Conservation (phyloP, 2,113 vertebrate species). For the Ammodytes dubius region DNA sequence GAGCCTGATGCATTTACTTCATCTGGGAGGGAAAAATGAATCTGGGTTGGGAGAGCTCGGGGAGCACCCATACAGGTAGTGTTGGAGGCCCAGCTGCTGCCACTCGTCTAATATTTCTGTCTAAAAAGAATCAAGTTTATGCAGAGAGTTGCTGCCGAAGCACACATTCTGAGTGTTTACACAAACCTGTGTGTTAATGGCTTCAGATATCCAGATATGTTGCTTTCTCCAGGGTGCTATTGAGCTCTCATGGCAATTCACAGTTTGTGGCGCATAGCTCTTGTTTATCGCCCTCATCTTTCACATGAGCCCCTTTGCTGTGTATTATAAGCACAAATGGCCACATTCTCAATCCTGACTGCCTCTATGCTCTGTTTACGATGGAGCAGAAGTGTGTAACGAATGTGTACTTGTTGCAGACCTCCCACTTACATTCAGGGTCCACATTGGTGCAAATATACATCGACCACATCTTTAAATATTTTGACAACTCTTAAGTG, state of each 20-base stretch:
- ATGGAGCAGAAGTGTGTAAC: neutral
- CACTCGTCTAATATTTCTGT: constrained; percentile 8
- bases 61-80: neutral
- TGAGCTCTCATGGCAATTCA: constrained; percentile 33
- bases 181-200: constrained; percentile 52
- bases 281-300: constrained; percentile 42
- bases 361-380: neutral
- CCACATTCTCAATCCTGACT: neutral
- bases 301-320: constrained; percentile 7
- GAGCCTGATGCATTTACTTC: neutral
- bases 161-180: constrained; percentile 45
- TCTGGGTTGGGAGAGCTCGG: neutral
- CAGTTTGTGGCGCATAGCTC: constrained; percentile 35
- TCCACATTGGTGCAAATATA: neutral
- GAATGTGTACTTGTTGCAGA: constrained; percentile 23
- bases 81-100: neutral
- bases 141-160: neutral
- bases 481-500: constrained; percentile 54
- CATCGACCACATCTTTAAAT: constrained; percentile 31
- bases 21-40: constrained; percentile 25
- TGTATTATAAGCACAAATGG: constrained; percentile 13
- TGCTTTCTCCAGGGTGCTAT: constrained; percentile 46
- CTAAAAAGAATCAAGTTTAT: neutral
- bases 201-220: constrained; percentile 67
- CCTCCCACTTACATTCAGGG: constrained; percentile 47